Evolutionary conservation across 1,140 invertebrate genomes (phyloP).

Genomic region (Nebria ingens): DNA sequence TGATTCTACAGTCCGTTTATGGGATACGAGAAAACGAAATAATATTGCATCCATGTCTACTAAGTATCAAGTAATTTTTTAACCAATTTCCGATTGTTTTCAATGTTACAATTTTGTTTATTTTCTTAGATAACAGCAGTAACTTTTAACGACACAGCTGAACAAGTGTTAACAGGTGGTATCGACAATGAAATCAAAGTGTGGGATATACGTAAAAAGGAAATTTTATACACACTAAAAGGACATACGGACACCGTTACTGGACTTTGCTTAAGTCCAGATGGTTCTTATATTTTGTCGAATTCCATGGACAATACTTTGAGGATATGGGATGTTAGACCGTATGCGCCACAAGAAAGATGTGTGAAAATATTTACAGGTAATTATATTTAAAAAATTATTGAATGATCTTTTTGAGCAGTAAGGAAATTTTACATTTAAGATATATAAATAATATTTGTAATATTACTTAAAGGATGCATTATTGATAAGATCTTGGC

Average conservation of each 20-base stretch:
- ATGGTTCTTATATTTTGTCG: constrained; percentile 89
- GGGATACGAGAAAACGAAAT: constrained; percentile 78
- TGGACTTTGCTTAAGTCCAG: constrained; percentile 81
- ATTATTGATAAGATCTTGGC: too few relatives aligned
- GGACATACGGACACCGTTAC: constrained; percentile 93
- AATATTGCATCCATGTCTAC: constrained; percentile 70
- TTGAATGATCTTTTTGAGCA: too few relatives aligned
- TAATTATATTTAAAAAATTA: neutral
- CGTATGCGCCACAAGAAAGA: constrained; percentile 77
- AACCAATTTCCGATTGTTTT: constrained; percentile 1
- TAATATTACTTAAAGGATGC: too few relatives aligned
- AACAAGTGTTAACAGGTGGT: constrained; percentile 82
- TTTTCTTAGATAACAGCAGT: constrained; percentile 72
- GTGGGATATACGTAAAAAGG: constrained; percentile 93
- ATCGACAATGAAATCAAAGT: constrained; percentile 98
- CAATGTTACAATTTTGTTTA: constrained; percentile 6
- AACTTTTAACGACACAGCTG: constrained; percentile 91
- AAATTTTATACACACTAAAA: constrained; percentile 72
- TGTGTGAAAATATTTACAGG: constrained; percentile 80
- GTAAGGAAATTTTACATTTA: neutral
- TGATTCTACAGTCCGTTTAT: constrained; percentile 87
- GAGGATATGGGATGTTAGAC: constrained; percentile 70
- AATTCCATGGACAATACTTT: constrained; percentile 96
- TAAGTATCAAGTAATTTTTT: constrained; percentile 49
- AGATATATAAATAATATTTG: too few relatives aligned